Evolutionary conservation across 2,113 vertebrate genomes (phyloP).

Genomic region (Arenaria interpres): DNA sequence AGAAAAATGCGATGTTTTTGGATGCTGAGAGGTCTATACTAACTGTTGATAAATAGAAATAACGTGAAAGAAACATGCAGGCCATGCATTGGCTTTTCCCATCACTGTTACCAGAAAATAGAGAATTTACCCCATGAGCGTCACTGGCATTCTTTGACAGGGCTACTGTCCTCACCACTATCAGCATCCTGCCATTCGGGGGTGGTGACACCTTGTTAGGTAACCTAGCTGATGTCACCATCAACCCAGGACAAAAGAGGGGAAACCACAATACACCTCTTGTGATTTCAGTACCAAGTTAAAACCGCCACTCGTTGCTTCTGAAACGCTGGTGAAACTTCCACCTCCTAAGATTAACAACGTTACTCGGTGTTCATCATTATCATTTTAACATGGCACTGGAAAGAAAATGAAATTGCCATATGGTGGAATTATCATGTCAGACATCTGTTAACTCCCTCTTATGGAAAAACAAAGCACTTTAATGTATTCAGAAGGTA

Average conservation of each 20-base stretch:
- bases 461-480: background rate
- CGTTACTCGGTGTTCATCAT: background rate
- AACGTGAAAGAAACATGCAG: background rate
- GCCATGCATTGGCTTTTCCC: background rate
- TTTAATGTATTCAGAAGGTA: background rate
- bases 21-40: background rate
- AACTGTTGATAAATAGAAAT: background rate
- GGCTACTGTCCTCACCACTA: background rate
- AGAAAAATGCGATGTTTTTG: background rate
- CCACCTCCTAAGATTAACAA: background rate
- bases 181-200: background rate
- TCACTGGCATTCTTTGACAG: background rate
- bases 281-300: background rate
- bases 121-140: background rate
- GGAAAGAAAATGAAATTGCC: background rate
- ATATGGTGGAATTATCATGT: constrained; percentile 4
- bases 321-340: background rate
- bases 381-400: background rate
- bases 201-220: background rate
- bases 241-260: background rate
- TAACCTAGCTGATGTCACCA: background rate
- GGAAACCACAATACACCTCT: background rate
- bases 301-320: background rate
- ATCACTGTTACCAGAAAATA: background rate
- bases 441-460: constrained; percentile 17